Evolutionary conservation across 2,797 vertebrate genomes (phyloP).

Genomic region (Lacerta viridis): DNA sequence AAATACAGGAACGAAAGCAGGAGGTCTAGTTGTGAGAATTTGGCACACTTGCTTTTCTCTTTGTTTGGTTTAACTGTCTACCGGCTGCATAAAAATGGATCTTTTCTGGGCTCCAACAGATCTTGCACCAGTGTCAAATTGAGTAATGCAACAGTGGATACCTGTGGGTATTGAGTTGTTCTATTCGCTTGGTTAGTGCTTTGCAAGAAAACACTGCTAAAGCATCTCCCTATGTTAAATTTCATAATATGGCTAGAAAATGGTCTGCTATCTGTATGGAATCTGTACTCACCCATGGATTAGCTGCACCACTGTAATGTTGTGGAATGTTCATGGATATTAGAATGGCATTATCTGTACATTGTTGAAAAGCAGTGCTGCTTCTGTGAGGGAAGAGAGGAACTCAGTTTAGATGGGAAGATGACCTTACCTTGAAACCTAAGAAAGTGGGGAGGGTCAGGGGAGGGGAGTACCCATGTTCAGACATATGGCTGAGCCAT

Average conservation of each 20-base stretch:
- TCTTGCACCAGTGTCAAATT: too few species aligned
- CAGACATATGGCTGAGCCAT: too few species aligned
- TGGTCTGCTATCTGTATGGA: not conserved
- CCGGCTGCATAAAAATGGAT: not conserved
- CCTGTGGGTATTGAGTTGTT: not conserved
- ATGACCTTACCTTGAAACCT: too few species aligned
- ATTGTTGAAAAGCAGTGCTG: too few species aligned
- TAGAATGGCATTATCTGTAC: too few species aligned
- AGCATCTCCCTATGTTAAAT: not conserved
- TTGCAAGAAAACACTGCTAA: not conserved
- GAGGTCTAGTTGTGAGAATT: not conserved
- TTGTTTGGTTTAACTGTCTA: not conserved
- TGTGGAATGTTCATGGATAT: too few species aligned
- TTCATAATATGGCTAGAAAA: not conserved
- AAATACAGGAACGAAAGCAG: not conserved
- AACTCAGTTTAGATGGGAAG: too few species aligned
- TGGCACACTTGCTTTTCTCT: not conserved
- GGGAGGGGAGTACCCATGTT: too few species aligned
- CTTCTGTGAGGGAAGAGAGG: too few species aligned
- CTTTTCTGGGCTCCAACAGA: not conserved
- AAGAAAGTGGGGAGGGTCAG: too few species aligned
- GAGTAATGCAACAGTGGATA: not conserved
- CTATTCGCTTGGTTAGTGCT: not conserved
- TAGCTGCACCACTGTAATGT: too few species aligned
- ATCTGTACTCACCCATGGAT: too few species aligned